Evolutionary conservation across 2,888 invertebrate species (phyloP), one percentile per base, ranked within the genome.

Genomic region (Melanostoma scalare): DNA sequence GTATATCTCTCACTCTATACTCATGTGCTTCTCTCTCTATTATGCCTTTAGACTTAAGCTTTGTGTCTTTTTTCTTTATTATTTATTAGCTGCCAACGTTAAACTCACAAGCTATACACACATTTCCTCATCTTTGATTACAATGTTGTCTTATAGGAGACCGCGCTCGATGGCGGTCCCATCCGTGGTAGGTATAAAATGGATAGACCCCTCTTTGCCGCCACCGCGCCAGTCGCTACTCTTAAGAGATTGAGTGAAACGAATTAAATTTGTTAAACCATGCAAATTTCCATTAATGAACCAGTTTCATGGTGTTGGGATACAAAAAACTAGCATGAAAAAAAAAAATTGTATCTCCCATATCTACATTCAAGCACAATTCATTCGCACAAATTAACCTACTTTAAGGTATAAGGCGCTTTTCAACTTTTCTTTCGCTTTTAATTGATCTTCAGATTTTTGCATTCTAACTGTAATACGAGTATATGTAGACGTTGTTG

Each of bases 381-480:
- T 61, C 77, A 82, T 82, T 82, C 81, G 77, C 77, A 82, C 72
- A 77, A 82, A 82, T 82, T 82, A 82, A 82, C 81, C 81, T 82
- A 82, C 72, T 82, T 82, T 73, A 60, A 81, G 76, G 77, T 52
- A 77, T 73, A 40, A 68, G 61, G n/a, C 50, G 30, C 46, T 56
- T 60, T 71, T 67, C 60, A 56, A 58, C 60, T 61, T 68, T 81
- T 76, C 65, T 65, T 58, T 52, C 46, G 36, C 55, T 61, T 72
- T 77, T 73, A 82, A 82, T 82, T 77, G 81, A 73, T 82, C 38
- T 68, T 58, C 5, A 48, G 55, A 42, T 73, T 73, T 61, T 76
- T 72, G 61, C 72, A 72, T 63, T 61, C 55, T 73, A 77, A 73
- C 68, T 67, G 81, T 82, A 68, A 76, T 44, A 63, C 72, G n/a